Evolutionary conservation across 2,888 invertebrate species (phyloP).

Genomic region (Prosapia bicincta): DNA sequence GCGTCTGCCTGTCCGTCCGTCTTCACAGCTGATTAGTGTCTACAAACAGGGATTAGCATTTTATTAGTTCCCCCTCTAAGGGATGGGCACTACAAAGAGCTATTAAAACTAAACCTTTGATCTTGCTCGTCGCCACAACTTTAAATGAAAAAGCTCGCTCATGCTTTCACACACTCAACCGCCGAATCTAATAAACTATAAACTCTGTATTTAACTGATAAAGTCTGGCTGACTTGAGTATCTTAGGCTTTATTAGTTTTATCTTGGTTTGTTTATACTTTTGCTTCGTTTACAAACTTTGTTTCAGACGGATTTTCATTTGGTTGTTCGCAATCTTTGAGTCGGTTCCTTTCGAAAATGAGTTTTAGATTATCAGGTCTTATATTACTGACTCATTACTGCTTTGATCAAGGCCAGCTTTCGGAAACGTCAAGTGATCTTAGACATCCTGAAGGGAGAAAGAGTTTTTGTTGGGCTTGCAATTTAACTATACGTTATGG

Average conservation of each 20-base stretch:
- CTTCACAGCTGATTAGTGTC: slow-evolving; percentile 39
- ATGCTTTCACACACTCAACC: slow-evolving; percentile 35
- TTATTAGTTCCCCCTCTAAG: slow-evolving; percentile 40
- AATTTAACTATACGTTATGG: too few relatives aligned
- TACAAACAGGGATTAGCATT: slow-evolving; percentile 43
- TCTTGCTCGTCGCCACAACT: slow-evolving; percentile 45
- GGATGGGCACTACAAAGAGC: slow-evolving; percentile 48
- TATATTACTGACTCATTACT: too few relatives aligned
- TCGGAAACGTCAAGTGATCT: too few relatives aligned
- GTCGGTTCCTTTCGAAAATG: too few relatives aligned
- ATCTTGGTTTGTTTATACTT: not conserved
- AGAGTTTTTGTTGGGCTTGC: too few relatives aligned
- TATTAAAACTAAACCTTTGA: slow-evolving; percentile 56
- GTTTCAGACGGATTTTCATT: not conserved
- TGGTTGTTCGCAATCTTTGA: too few relatives aligned
- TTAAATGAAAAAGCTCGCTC: slow-evolving; percentile 40
- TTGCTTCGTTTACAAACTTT: not conserved
- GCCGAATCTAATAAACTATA: slow-evolving; percentile 29
- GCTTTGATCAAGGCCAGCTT: too few relatives aligned
- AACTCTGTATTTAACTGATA: slow-evolving; percentile 3
- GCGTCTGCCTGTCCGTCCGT: too few relatives aligned
- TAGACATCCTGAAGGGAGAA: too few relatives aligned
- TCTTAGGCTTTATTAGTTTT: not conserved
- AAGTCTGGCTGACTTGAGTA: not conserved
- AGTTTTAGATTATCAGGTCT: too few relatives aligned